phyloP scores from a whole-genome alignment of 2,113 vertebrate genomes.

The Cygnus atratus region DNA sequence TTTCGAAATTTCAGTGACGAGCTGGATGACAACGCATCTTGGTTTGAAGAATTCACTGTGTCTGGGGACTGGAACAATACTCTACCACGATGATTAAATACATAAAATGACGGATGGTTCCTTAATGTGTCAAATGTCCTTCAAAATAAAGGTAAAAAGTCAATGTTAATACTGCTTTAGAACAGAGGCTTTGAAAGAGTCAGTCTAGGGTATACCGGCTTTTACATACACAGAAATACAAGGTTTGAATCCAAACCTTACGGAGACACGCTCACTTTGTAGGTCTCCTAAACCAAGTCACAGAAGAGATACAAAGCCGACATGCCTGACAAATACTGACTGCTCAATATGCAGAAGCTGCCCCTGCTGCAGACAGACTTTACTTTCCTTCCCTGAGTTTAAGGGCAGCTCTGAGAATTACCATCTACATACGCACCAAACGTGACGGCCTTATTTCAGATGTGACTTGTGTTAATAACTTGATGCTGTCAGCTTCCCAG shows the following conservation, averaged over 20 bases:
- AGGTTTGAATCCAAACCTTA: neutral
- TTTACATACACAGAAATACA: neutral
- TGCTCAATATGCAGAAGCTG: neutral
- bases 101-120: conserved; percentile 97
- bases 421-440: fast-evolving
- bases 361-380: neutral
- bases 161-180: conserved; percentile 13
- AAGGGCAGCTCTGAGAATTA: neutral
- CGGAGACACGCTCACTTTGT: neutral
- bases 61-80: conserved; percentile 88
- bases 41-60: conserved; percentile 80
- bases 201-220: neutral
- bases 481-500: neutral
- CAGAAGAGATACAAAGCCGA: neutral
- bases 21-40: conserved; percentile 86
- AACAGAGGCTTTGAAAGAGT: neutral
- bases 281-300: neutral
- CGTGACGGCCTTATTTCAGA: neutral
- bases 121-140: conserved; percentile 97
- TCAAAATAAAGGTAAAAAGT: conserved; percentile 59
- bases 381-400: neutral
- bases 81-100: conserved; percentile 96
- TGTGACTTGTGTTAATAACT: neutral
- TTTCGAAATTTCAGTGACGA: conserved; percentile 91
- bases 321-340: neutral